phyloP scores from a whole-genome alignment of 2,888 invertebrate genomes.

The Caenorhabditis uteleia region DNA sequence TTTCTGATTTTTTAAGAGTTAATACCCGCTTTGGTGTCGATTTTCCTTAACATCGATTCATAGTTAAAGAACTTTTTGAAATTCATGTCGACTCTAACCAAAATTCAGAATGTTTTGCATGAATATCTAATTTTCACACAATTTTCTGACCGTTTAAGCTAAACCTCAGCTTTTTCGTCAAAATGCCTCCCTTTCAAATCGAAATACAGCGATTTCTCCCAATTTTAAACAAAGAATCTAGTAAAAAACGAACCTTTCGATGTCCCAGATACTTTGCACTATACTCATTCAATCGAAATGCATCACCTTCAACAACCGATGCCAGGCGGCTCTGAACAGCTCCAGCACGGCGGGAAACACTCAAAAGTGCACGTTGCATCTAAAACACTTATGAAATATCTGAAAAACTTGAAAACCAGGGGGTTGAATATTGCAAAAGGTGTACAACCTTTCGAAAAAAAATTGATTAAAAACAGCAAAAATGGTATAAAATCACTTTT shows the following conservation, averaged over 20 bases:
- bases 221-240: neutral
- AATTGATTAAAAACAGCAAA: neutral
- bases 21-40: too few relatives aligned
- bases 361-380: constrained; percentile 26
- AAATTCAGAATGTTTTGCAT: too few relatives aligned
- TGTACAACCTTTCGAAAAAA: neutral
- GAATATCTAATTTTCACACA: too few relatives aligned
- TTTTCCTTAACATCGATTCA: too few relatives aligned
- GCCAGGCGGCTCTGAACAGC: constrained; percentile 15
- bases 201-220: neutral
- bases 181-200: too few relatives aligned
- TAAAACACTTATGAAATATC: constrained; percentile 7
- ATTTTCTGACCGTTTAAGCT: too few relatives aligned
- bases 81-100: too few relatives aligned
- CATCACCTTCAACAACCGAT: constrained; percentile 47
- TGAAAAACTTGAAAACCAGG: too few relatives aligned
- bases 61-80: too few relatives aligned
- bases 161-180: too few relatives aligned
- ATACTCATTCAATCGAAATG: constrained; percentile 65
- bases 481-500: neutral
- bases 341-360: constrained; percentile 11
- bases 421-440: neutral
- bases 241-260: constrained; percentile 51
- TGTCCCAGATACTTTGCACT: constrained; percentile 65
- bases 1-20: too few relatives aligned